phyloP scores from a whole-genome alignment of 2,888 invertebrate genomes.

The Drosophila anomalata region DNA sequence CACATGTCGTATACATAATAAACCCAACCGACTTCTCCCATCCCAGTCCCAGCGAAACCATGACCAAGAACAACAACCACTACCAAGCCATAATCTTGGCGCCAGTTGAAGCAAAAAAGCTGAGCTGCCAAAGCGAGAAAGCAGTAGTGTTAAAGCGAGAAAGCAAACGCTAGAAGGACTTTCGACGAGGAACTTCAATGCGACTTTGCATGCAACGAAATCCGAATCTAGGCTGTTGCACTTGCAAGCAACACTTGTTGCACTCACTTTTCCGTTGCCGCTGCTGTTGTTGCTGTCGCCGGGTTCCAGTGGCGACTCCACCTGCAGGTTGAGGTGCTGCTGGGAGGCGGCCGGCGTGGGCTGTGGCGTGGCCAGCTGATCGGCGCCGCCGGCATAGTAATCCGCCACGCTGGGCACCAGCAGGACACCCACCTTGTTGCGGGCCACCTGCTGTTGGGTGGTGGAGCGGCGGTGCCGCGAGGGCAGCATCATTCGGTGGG shows the following conservation, averaged over 20 bases:
- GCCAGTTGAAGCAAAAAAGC: constrained; percentile 48
- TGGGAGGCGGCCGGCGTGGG: constrained; percentile 31
- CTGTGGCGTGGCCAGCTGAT: constrained; percentile 10
- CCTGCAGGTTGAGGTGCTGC: constrained; percentile 31
- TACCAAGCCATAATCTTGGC: constrained; percentile 67
- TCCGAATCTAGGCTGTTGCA: constrained; percentile 18
- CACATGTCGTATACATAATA: constrained; percentile 19
- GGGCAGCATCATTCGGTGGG: constrained; percentile 81
- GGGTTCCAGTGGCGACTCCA: constrained; percentile 2
- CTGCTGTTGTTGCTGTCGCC: constrained; percentile 24
- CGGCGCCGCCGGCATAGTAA: constrained; percentile 47
- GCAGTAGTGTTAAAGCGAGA: neutral
- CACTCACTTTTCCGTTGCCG: constrained; percentile 63
- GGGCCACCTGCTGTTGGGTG: constrained; percentile 62
- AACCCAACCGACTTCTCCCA: constrained; percentile 16
- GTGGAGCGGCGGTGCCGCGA: constrained; percentile 54
- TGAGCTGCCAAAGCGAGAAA: constrained; percentile 1
- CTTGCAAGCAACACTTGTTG: constrained; percentile 63
- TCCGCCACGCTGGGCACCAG: constrained; percentile 71
- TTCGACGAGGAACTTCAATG: neutral
- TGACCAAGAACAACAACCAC: constrained; percentile 64
- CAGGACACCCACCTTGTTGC: constrained; percentile 78
- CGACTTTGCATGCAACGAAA: constrained; percentile 8
- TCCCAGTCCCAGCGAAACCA: constrained; percentile 29
- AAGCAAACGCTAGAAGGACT: constrained; percentile 21